These are phyloP conservation scores for Nylanderia fulva DNA, from an alignment of 1,140 invertebrate genomes.

Conservation along the genomic window DNA sequence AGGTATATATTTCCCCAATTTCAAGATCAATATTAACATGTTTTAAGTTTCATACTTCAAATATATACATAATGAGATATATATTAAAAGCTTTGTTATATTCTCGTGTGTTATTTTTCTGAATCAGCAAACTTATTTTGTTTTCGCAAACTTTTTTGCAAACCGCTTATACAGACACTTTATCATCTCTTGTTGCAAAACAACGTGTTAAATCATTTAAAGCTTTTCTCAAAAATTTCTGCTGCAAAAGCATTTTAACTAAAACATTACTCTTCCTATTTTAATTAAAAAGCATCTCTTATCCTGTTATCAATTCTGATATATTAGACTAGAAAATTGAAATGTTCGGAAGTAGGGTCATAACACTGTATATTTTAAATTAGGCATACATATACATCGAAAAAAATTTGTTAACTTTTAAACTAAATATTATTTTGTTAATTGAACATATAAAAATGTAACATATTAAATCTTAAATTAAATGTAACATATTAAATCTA, in stretches of 20 bases:
- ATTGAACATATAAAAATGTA: too few relatives aligned
- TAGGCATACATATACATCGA: too few relatives aligned
- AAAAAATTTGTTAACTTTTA: too few relatives aligned
- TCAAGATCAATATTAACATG: too few relatives aligned
- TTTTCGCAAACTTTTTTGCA: neutral
- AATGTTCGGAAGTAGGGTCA: neutral
- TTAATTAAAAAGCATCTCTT: neutral
- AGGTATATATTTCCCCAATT: neutral
- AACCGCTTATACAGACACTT: neutral
- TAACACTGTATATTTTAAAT: constrained; percentile 2
- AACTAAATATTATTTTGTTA: too few relatives aligned
- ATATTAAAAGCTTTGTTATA: too few relatives aligned
- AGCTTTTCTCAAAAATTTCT: neutral
- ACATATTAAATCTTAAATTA: too few relatives aligned
- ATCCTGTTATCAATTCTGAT: neutral
- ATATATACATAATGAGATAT: too few relatives aligned
- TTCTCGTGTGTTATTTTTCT: neutral
- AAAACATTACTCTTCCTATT: neutral
- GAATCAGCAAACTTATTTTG: neutral
- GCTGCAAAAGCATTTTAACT: neutral
- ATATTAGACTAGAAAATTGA: neutral
- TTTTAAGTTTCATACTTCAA: too few relatives aligned
- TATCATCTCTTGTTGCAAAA: neutral
- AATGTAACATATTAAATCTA: too few relatives aligned
- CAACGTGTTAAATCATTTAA: neutral